Percentiles rank a stretch among this genome's conserved stretches.
Conservation (phyloP, 2,797 vertebrate genomes). For the Poecilia picta region DNA sequence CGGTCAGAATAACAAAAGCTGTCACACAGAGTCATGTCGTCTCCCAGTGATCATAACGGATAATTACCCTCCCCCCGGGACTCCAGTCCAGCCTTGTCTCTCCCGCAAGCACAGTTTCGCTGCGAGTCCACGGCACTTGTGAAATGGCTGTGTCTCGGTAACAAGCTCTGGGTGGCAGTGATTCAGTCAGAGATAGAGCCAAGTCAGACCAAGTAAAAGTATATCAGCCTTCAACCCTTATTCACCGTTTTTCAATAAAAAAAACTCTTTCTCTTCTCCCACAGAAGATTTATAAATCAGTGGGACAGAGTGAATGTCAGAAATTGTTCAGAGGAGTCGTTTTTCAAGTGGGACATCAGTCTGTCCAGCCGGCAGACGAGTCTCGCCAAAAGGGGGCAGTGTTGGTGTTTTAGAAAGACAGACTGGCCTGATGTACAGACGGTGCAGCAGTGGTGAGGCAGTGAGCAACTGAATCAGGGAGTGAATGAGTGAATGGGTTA, state of each 20-base stretch:
- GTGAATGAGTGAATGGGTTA: constrained; percentile 72
- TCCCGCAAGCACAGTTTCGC: constrained; percentile 73
- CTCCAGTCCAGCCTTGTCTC: constrained; percentile 63
- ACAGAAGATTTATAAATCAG: constrained; percentile 78
- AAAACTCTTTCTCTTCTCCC: constrained; percentile 44
- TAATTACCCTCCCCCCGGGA: constrained; percentile 81
- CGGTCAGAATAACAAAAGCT: constrained; percentile 82
- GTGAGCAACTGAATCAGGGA: constrained; percentile 54
- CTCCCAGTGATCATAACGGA: constrained; percentile 83
- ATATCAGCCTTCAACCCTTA: constrained; percentile 74
- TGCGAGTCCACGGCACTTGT: constrained; percentile 66
- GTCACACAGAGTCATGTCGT: constrained; percentile 78
- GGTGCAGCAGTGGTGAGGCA: constrained; percentile 68
- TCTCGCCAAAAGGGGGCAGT: constrained; percentile 84
- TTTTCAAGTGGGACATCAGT: constrained; percentile 68
- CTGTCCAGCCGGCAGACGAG: constrained; percentile 48
- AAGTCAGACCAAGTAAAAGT: constrained; percentile 73
- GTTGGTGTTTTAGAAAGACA: constrained; percentile 74
- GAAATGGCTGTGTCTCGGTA: constrained; percentile 77
- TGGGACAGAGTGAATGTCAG: constrained; percentile 66
- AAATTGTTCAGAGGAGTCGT: constrained; percentile 64
- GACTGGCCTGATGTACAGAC: constrained; percentile 30
- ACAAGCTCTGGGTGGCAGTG: constrained; percentile 79
- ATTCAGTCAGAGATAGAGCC: constrained; percentile 72
- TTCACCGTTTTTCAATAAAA: constrained; percentile 42